These are phyloP conservation scores for Andrena minutula DNA, from an alignment of 2,888 invertebrate genomes.

Conservation along the genomic window DNA sequence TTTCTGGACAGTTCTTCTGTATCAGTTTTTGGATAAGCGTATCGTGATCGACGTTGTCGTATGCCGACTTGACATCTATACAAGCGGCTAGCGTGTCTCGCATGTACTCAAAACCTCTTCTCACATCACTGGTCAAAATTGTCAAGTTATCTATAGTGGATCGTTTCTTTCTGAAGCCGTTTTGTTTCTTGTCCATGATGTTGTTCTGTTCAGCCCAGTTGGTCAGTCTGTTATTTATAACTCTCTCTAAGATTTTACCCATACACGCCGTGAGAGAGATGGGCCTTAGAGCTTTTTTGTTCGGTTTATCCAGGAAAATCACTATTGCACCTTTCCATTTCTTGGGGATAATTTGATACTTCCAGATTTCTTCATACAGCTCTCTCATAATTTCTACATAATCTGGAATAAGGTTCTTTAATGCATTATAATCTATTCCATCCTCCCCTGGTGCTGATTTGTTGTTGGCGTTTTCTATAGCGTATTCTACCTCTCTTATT, in stretches of 20 bases:
- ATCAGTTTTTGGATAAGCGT: conserved; percentile 4
- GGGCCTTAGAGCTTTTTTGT: conserved; percentile 3
- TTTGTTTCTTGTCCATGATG: neutral
- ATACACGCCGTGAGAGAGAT: neutral
- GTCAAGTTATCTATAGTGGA: conserved; percentile 1
- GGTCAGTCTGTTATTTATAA: neutral
- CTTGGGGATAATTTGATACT: conserved; percentile 13
- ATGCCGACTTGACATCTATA: conserved; percentile 22
- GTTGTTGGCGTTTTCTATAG: conserved; percentile 29
- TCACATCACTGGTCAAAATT: neutral
- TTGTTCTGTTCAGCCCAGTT: neutral
- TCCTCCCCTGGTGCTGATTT: conserved; percentile 45
- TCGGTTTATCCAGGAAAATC: conserved; percentile 44
- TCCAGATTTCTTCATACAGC: conserved; percentile 41
- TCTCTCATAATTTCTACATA: conserved; percentile 10
- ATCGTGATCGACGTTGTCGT: conserved; percentile 19
- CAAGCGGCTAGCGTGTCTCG: neutral
- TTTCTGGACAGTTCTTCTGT: neutral
- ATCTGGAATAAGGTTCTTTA: conserved; percentile 8
- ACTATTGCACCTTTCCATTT: conserved; percentile 29
- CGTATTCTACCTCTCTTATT: conserved; percentile 23
- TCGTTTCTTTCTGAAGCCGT: conserved; percentile 5
- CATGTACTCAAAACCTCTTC: neutral
- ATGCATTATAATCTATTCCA: conserved; percentile 42
- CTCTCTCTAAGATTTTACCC: neutral